A percentile compares a stretch with the other conserved stretches of the same genome.
phyloP scores from a whole-genome alignment of 2,113 vertebrate species.

The Aramus guarauna region DNA sequence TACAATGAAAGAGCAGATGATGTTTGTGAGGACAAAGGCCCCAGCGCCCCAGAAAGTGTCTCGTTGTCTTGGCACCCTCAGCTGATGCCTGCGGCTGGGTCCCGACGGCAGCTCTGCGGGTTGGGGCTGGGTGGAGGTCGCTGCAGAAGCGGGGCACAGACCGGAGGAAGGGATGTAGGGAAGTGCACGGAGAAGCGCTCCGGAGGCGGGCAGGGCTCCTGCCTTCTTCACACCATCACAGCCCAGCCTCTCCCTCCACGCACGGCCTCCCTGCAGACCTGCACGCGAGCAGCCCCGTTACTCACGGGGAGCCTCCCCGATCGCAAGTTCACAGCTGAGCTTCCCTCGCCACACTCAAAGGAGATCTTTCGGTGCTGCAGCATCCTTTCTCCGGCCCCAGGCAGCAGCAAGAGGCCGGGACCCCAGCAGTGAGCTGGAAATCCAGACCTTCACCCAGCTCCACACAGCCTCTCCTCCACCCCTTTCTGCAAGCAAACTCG shows the following conservation, averaged over 20 bases:
- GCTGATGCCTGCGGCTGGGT: not conserved
- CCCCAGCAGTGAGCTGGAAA: not conserved
- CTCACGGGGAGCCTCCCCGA: not conserved
- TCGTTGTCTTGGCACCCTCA: not conserved
- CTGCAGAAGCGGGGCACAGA: not conserved
- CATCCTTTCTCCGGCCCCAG: not conserved
- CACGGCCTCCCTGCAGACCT: no score
- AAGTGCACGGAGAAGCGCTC: not conserved
- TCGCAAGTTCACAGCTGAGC: not conserved
- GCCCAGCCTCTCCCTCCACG: not conserved
- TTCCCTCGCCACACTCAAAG: not conserved
- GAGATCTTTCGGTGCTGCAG: not conserved
- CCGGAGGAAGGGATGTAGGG: not conserved
- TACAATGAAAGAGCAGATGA: accelerated
- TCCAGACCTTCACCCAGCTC: not conserved
- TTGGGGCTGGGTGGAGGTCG: not conserved
- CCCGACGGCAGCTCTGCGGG: not conserved
- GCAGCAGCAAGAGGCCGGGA: not conserved
- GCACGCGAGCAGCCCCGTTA: no score
- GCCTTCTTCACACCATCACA: not conserved
- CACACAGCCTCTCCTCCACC: accelerated
- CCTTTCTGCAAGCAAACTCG: not conserved
- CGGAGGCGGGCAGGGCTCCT: not conserved
- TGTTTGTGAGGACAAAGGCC: not conserved
- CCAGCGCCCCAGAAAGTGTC: not conserved